Evolutionary conservation across 53 echinoderm and acorn worm genomes (phyloP).

Genomic region (Zoroaster sp.): DNA sequence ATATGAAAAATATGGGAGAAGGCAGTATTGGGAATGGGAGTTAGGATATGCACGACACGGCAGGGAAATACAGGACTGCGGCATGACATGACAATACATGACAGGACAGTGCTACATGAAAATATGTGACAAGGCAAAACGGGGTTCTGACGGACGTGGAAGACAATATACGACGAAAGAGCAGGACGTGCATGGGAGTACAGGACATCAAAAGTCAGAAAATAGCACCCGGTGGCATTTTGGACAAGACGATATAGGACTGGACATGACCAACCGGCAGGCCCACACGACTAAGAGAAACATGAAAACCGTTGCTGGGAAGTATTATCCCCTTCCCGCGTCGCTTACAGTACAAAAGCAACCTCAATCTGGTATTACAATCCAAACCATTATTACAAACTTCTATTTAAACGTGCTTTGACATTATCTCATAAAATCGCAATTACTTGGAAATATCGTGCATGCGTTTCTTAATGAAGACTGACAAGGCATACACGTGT

Average conservation of each 20-base stretch:
- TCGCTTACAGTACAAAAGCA: neutral
- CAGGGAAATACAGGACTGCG: too few species aligned
- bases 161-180: too few species aligned
- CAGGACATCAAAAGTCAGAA: too few species aligned
- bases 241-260: too few species aligned
- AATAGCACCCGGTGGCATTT: too few species aligned
- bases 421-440: slow-evolving; percentile 41
- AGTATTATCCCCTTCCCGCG: neutral
- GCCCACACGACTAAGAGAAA: neutral
- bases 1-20: too few species aligned
- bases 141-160: neutral
- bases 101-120: neutral
- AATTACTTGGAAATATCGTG: slow-evolving; percentile 16
- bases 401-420: neutral
- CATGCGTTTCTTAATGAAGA: slow-evolving; percentile 8
- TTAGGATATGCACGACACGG: neutral
- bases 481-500: slow-evolving; percentile 10
- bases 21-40: too few species aligned
- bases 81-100: neutral
- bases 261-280: neutral
- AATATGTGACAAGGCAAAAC: neutral
- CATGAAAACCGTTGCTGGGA: neutral
- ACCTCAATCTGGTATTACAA: neutral
- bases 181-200: too few species aligned
- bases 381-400: slow-evolving; percentile 13